Conservation (phyloP, 2,888 invertebrate genomes). For the Lordiphosa andalusiaca region DNA sequence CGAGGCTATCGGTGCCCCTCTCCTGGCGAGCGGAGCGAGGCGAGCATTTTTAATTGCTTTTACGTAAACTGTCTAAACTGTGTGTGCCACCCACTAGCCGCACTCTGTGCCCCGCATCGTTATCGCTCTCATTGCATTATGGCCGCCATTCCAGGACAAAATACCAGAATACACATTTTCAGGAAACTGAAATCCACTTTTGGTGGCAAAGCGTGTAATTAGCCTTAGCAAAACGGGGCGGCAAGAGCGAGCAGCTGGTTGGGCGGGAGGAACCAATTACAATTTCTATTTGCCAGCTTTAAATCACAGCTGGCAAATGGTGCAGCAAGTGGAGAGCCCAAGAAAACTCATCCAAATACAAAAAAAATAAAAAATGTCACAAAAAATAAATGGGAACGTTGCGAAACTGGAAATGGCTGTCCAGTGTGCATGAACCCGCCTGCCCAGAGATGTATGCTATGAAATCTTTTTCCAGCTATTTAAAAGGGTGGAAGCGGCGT, state of each 20-base stretch:
- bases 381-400: constrained; percentile 34
- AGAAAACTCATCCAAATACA: constrained; percentile 18
- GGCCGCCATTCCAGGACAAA: constrained; percentile 26
- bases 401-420: constrained; percentile 23
- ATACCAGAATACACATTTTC: constrained; percentile 8
- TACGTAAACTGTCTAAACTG: constrained; percentile 35
- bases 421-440: constrained; percentile 6
- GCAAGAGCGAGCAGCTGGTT: not conserved
- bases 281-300: constrained; percentile 47
- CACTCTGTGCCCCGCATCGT: constrained; percentile 21
- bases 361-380: constrained; percentile 8
- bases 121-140: constrained; percentile 45
- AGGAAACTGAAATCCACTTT: constrained; percentile 46
- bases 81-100: constrained; percentile 7
- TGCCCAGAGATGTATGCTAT: constrained; percentile 44
- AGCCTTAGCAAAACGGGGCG: constrained; percentile 18
- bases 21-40: not conserved
- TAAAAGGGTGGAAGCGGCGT: constrained; percentile 34
- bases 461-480: constrained; percentile 30
- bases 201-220: constrained; percentile 54
- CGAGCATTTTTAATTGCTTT: constrained; percentile 54
- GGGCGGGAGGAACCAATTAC: constrained; percentile 50
- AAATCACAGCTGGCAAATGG: constrained; percentile 49
- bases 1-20: constrained; percentile 2
- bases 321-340: constrained; percentile 34